phyloP scores from a whole-genome alignment of 2,797 vertebrate genomes.

The Micromesistius poutassou region DNA sequence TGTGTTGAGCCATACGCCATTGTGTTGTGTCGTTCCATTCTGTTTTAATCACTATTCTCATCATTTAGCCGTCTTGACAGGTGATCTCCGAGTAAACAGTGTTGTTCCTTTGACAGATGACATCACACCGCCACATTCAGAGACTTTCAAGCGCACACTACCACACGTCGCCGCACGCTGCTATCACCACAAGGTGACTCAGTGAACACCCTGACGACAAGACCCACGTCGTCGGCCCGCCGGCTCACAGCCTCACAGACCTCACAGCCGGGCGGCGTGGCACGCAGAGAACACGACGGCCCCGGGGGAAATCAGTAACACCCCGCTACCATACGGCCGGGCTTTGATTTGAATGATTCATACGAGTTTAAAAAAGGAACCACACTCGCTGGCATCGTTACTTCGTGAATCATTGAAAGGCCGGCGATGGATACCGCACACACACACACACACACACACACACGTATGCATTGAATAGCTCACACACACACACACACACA shows the following conservation, averaged over 20 bases:
- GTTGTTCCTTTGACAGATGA: neutral
- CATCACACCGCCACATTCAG: neutral
- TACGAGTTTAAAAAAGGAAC: too few species aligned
- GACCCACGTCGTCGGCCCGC: too few species aligned
- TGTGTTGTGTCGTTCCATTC: neutral
- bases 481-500: too few species aligned
- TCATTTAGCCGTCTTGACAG: neutral
- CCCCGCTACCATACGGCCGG: too few species aligned
- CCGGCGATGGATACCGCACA: neutral
- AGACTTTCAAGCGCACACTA: neutral
- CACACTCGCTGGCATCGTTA: neutral
- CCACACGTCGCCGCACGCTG: neutral
- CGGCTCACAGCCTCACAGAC: too few species aligned
- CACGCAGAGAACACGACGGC: neutral
- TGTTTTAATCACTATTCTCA: neutral
- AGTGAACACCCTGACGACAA: neutral
- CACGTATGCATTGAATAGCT: too few species aligned
- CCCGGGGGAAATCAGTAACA: too few species aligned
- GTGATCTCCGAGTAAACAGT: neutral
- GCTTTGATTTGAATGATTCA: too few species aligned
- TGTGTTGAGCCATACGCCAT: neutral
- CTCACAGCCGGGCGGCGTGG: neutral
- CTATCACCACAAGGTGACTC: neutral
- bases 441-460: too few species aligned
- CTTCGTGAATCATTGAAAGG: neutral